Evolutionary conservation across 1,140 invertebrate genomes (phyloP).

Genomic region (Bombus ignitus): DNA sequence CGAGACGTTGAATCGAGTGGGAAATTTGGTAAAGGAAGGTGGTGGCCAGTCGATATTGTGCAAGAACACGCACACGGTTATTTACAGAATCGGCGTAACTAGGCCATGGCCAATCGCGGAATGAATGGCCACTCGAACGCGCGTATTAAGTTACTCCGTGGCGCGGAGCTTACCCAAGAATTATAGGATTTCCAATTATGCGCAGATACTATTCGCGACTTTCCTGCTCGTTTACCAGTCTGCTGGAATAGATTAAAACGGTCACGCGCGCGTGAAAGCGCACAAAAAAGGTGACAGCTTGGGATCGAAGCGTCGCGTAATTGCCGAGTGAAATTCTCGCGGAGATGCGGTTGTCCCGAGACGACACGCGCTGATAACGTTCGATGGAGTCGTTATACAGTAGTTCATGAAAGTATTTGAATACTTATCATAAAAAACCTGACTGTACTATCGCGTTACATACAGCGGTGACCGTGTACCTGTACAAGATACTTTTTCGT

Average conservation of each 20-base stretch:
- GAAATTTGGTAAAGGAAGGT: slow-evolving; percentile 25
- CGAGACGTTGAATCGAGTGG: neutral
- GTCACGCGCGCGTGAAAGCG: slow-evolving; percentile 18
- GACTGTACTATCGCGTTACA: too few species aligned
- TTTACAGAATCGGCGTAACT: slow-evolving; percentile 44
- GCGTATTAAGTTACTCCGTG: neutral
- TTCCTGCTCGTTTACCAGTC: neutral
- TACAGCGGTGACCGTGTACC: too few species aligned
- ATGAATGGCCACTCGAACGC: slow-evolving; percentile 46
- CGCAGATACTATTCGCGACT: slow-evolving; percentile 4
- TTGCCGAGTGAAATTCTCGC: neutral
- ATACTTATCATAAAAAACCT: too few species aligned
- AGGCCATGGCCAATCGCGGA: slow-evolving; percentile 51
- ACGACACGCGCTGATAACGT: neutral
- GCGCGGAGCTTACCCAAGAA: neutral
- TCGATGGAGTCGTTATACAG: neutral
- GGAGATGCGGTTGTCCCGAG: neutral
- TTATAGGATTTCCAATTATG: slow-evolving; percentile 14
- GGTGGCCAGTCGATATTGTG: slow-evolving; percentile 4
- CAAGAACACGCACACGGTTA: slow-evolving; percentile 31
- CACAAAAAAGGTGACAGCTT: neutral
- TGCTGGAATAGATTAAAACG: neutral
- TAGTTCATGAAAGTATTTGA: too few species aligned
- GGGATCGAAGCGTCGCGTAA: slow-evolving; percentile 7
- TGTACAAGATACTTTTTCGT: too few species aligned